These are phyloP conservation scores for Sebastes cheni DNA, from an alignment of 2,797 vertebrate species.

Conservation along the genomic window DNA sequence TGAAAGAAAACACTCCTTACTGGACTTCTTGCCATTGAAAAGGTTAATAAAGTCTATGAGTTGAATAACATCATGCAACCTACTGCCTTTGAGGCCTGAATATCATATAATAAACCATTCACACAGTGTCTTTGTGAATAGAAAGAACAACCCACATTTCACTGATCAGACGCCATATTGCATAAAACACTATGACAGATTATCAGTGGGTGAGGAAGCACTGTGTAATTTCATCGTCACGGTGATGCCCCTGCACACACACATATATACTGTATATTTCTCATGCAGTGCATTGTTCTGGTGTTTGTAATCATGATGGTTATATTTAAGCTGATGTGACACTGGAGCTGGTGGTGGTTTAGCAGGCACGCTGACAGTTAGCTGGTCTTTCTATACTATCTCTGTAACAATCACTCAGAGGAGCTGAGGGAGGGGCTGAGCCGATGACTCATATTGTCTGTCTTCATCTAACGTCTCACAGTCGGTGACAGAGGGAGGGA, in stretches of 20 bases:
- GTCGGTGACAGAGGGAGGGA: slow-evolving; percentile 18
- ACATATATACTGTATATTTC: not conserved
- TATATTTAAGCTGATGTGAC: not conserved
- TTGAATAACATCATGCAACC: not conserved
- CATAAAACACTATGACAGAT: not conserved
- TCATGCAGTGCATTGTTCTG: not conserved
- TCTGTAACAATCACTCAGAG: slow-evolving; percentile 40
- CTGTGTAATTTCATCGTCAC: not conserved
- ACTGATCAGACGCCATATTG: not conserved
- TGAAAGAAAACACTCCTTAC: not conserved
- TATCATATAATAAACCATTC: not conserved
- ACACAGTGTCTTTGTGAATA: not conserved
- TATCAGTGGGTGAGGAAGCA: not conserved
- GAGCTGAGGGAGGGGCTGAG: slow-evolving; percentile 23
- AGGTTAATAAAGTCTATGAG: not conserved
- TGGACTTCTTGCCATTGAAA: not conserved
- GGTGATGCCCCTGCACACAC: not conserved
- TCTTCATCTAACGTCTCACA: slow-evolving; percentile 47
- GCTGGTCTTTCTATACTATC: slow-evolving; percentile 31
- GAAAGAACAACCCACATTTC: not conserved
- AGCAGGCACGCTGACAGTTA: not conserved
- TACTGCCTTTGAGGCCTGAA: not conserved
- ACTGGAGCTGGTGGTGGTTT: not conserved
- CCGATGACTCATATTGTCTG: slow-evolving; percentile 67
- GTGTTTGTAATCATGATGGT: not conserved